Conservation (phyloP, 2,888 invertebrate species). For the Amaurobius ferox region DNA sequence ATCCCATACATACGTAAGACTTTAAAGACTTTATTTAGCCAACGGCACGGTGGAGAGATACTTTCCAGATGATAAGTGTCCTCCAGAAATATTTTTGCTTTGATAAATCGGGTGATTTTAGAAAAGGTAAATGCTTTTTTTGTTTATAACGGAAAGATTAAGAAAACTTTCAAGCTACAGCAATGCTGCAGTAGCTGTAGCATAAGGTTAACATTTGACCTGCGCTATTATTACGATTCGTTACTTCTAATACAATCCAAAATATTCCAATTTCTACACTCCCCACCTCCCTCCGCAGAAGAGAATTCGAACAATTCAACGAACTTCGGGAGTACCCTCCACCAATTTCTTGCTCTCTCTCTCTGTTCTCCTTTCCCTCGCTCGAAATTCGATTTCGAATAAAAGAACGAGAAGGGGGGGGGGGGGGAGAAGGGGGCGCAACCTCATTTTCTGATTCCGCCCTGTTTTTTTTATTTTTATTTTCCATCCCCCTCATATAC, state of each 20-base stretch:
- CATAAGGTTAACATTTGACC: not conserved
- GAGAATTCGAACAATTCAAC: not conserved
- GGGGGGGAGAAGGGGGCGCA: not conserved
- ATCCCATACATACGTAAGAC: too few species aligned
- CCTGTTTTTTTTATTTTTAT: not conserved
- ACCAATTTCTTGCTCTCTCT: not conserved
- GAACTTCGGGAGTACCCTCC: constrained; percentile 30
- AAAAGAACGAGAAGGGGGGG: not conserved
- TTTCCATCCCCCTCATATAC: not conserved
- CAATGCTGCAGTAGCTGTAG: too few species aligned
- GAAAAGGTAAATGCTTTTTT: too few species aligned
- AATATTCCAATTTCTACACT: not conserved
- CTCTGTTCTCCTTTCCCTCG: not conserved
- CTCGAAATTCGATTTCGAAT: constrained; percentile 2
- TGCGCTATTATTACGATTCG: not conserved
- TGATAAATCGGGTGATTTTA: too few species aligned
- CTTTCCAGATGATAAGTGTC: too few species aligned
- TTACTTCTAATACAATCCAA: not conserved
- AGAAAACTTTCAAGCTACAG: too few species aligned
- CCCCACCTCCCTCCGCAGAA: not conserved
- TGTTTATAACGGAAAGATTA: too few species aligned
- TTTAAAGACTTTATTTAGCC: too few species aligned
- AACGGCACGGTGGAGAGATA: too few species aligned
- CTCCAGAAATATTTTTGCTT: too few species aligned
- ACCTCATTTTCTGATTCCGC: constrained; percentile 14